Conservation (phyloP, 2,113 vertebrate genomes). For the Ifrita kowaldi region DNA sequence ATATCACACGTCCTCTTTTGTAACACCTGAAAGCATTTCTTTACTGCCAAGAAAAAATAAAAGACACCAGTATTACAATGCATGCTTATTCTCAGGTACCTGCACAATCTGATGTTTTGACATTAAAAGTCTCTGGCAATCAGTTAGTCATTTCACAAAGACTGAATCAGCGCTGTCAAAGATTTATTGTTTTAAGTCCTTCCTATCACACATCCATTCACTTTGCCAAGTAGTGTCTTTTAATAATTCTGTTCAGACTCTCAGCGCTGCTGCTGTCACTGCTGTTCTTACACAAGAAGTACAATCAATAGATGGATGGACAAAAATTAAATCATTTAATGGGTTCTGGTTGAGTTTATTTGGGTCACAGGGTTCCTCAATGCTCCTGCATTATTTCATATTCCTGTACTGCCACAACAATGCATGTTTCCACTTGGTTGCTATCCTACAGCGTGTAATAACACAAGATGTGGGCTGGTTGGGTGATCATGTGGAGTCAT, state of each 20-base stretch:
- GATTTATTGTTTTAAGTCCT: constrained; percentile 67
- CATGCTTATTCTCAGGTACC: constrained; percentile 41
- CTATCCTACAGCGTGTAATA: background rate
- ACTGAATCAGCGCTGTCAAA: constrained; percentile 63
- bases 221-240: constrained; percentile 35
- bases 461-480: background rate
- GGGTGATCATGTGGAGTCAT: background rate
- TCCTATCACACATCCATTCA: constrained; percentile 55
- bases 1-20: constrained; percentile 20
- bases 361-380: constrained; percentile 58
- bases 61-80: constrained; percentile 20
- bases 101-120: constrained; percentile 67
- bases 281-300: constrained; percentile 9
- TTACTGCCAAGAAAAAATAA: background rate
- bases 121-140: constrained; percentile 64
- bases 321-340: constrained; percentile 75
- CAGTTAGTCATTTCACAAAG: constrained; percentile 41
- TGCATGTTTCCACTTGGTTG: constrained; percentile 23
- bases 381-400: constrained; percentile 57
- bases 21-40: constrained; percentile 33
- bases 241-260: constrained; percentile 62
- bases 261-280: constrained; percentile 5
- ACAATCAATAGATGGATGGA: constrained; percentile 72
- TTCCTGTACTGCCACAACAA: constrained; percentile 42
- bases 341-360: constrained; percentile 72